Percentiles rank a stretch among this genome's conserved stretches.
These are phyloP conservation scores for Lophius americanus DNA, from an alignment of 2,797 vertebrate genomes.

Conservation along the genomic window DNA sequence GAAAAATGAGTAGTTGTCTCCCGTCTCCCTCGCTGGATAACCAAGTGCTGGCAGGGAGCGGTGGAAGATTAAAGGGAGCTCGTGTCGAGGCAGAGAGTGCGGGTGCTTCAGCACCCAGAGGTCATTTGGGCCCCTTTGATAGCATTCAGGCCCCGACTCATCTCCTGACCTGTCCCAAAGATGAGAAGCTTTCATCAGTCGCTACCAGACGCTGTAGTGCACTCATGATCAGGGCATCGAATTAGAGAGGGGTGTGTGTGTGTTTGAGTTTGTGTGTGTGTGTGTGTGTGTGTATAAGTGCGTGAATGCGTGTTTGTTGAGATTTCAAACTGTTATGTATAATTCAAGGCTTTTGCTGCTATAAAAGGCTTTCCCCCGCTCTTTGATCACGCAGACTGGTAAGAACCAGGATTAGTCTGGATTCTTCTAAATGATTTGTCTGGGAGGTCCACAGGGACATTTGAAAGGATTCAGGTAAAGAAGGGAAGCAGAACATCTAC, in stretches of 20 bases:
- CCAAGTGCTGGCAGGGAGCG: constrained; percentile 60
- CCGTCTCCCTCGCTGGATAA: constrained; percentile 52
- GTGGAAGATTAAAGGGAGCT: constrained; percentile 72
- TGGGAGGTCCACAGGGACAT: not conserved
- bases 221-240: constrained; percentile 75
- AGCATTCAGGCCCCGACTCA: constrained; percentile 47
- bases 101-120: constrained; percentile 60
- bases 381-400: constrained; percentile 56
- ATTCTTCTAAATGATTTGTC: constrained; percentile 30
- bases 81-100: constrained; percentile 48
- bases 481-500: constrained; percentile 7
- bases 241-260: constrained; percentile 68
- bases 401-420: constrained; percentile 36
- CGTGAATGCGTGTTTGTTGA: constrained; percentile 31
- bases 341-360: constrained; percentile 60
- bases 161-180: constrained; percentile 75
- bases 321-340: constrained; percentile 57
- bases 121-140: constrained; percentile 71
- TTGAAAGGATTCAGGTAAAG: constrained; percentile 33
- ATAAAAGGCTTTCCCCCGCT: constrained; percentile 51
- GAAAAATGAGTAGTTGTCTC: constrained; percentile 40
- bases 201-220: constrained; percentile 74
- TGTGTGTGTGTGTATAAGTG: constrained; percentile 24
- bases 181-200: constrained; percentile 83
- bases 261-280: constrained; percentile 27